Evolutionary conservation across 2,888 invertebrate genomes (phyloP), one percentile per base, ranked within the genome.

Genomic region (Argyra leucocephala): DNA sequence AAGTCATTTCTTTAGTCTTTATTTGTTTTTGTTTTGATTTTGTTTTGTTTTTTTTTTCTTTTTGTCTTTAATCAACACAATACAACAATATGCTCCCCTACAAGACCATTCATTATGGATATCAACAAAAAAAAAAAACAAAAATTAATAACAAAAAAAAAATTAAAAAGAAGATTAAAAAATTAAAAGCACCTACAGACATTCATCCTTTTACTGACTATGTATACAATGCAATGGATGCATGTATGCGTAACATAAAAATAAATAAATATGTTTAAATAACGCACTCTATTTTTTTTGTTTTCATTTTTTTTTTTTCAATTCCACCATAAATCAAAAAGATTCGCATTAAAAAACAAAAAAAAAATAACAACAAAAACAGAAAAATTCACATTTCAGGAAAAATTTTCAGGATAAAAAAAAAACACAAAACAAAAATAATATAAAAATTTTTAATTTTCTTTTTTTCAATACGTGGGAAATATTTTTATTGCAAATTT

Each of bases 161-260:
- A 48, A 48, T n/a, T 48, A 5, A n/a, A 48, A 48, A 48, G 18
- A 15, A 18, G 7, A 48, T 6, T 31, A 31, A 31, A 31, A 31
- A 18, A 48, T 48, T 48, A 48, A 9, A 48, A 48, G 48, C 48
- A 48, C 48, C 48, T 48, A 48, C 48, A 18, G 48, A 48, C 48
- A 48, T 48, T 5, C 48, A 18, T 48, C 18, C 2, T 2, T 48
- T 3, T 48, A 31, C 31, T 31, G 31, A 31, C 31, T 10, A 31
- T 31, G 31, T 31, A 10, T 31, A 5, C 6, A 3, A 18, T 18
- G 37, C 12, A 9, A 37, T 31, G 31, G 10, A 31, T 48, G 48
- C 48, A 48, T 48, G 48, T 48, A n/a, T 48, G 48, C 48, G 48
- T 48, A 48, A 48, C 48, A 48, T 5, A 48, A 48, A 48, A 48